Conservation (phyloP, 2,888 invertebrate genomes). For the Cloeon dipterum region DNA sequence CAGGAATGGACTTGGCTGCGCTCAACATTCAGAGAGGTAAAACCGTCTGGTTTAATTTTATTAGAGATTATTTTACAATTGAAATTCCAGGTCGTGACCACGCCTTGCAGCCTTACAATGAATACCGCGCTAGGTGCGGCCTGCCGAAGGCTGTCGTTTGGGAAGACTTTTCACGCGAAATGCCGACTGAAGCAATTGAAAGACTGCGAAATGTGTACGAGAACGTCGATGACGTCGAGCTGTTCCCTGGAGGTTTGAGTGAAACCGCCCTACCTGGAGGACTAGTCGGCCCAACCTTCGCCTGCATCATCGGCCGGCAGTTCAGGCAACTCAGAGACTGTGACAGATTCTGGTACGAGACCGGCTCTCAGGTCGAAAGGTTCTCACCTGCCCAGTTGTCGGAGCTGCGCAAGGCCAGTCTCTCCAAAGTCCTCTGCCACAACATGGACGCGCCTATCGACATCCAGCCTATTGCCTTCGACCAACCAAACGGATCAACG, state of each 20-base stretch:
- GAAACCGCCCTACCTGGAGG: constrained; percentile 63
- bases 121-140: constrained; percentile 76
- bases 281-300: constrained; percentile 82
- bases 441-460: constrained; percentile 68
- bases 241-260: constrained; percentile 89
- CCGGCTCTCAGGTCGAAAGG: constrained; percentile 47
- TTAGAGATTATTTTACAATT: too few species aligned
- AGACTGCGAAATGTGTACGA: constrained; percentile 59
- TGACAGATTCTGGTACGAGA: constrained; percentile 93
- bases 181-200: constrained; percentile 47
- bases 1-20: constrained; percentile 79
- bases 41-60: constrained; percentile 7
- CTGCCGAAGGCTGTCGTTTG: constrained; percentile 63
- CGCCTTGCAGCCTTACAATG: constrained; percentile 71
- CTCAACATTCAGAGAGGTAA: constrained; percentile 59
- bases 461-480: constrained; percentile 76
- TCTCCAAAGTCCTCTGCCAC: constrained; percentile 70
- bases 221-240: constrained; percentile 84
- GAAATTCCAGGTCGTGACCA: constrained; percentile 45
- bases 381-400: constrained; percentile 72
- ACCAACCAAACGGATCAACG: constrained; percentile 74
- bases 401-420: constrained; percentile 64
- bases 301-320: constrained; percentile 84
- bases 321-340: constrained; percentile 77
- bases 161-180: constrained; percentile 68